phyloP scores from a whole-genome alignment of 2,113 vertebrate species.

The Ailurus styani region DNA sequence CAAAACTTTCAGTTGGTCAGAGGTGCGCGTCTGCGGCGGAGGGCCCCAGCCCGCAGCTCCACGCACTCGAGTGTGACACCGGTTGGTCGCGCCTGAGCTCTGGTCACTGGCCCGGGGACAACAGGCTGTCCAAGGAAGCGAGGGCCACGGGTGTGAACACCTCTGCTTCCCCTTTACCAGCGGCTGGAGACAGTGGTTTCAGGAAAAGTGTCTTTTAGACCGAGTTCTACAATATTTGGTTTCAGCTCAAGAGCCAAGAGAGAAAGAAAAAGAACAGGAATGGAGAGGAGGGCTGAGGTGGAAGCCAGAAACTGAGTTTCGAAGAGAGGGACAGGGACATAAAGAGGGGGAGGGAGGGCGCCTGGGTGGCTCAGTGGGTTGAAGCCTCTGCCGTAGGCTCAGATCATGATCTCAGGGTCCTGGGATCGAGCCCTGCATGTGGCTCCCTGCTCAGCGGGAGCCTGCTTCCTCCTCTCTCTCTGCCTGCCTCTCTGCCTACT shows the following conservation, averaged over 20 bases:
- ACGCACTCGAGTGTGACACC: rapidly evolving
- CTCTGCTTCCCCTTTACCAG: background rate
- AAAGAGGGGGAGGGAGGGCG: background rate
- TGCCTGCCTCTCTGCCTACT: too few species aligned
- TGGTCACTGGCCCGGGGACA: rapidly evolving
- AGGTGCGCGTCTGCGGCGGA: rapidly evolving
- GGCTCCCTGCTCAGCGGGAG: too few species aligned
- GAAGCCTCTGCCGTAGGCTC: too few species aligned
- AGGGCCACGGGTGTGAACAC: rapidly evolving
- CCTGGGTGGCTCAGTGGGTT: background rate
- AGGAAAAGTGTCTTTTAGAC: background rate
- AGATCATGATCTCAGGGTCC: background rate
- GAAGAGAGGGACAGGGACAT: rapidly evolving
- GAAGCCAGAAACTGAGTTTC: background rate
- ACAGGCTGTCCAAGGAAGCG: rapidly evolving
- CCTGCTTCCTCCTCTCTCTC: too few species aligned
- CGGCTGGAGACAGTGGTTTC: too few species aligned
- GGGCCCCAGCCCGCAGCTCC: rapidly evolving
- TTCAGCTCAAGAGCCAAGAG: background rate
- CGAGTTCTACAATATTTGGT: background rate
- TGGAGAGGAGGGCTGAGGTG: rapidly evolving
- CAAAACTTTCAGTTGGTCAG: background rate
- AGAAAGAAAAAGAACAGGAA: background rate
- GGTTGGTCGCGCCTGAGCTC: background rate
- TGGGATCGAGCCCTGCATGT: background rate